Evolutionary conservation across 1,140 invertebrate genomes (phyloP).

Genomic region (Magallana ariakensis): DNA sequence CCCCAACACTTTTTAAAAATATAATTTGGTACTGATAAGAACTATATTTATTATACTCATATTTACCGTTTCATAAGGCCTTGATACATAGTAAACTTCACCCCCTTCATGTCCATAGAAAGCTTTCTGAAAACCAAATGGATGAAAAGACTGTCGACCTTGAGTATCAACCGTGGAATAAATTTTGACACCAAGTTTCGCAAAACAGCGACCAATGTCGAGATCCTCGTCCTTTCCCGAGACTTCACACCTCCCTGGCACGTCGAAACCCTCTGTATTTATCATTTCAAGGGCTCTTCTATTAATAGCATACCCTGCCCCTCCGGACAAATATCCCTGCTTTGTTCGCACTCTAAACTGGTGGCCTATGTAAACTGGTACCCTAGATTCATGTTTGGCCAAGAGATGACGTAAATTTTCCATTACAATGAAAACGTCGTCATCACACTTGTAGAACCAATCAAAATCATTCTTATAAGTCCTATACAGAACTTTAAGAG

Average conservation of each 20-base stretch:
- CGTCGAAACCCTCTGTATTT: slow-evolving; percentile 80
- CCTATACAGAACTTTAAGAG: slow-evolving; percentile 83
- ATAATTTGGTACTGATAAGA: too few relatives aligned
- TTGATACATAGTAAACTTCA: slow-evolving; percentile 4
- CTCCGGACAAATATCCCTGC: slow-evolving; percentile 72
- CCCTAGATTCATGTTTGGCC: slow-evolving; percentile 56
- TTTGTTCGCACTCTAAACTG: slow-evolving; percentile 68
- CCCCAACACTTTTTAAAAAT: too few relatives aligned
- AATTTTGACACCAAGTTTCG: slow-evolving; percentile 90
- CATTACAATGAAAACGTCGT: slow-evolving; percentile 89
- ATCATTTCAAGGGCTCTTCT: slow-evolving; percentile 57
- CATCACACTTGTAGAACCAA: slow-evolving; percentile 97
- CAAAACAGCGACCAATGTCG: slow-evolving; percentile 94
- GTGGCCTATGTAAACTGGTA: slow-evolving; percentile 72
- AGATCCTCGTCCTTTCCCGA: slow-evolving; percentile 93
- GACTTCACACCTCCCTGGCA: slow-evolving; percentile 80
- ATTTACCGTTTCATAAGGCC: slow-evolving; percentile 19
- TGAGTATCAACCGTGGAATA: slow-evolving; percentile 91
- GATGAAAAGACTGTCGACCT: slow-evolving; percentile 93
- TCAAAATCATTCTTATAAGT: slow-evolving; percentile 83
- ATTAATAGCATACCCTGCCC: slow-evolving; percentile 90
- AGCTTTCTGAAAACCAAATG: slow-evolving; percentile 82
- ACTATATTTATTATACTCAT: too few relatives aligned
- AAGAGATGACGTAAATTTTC: slow-evolving; percentile 79
- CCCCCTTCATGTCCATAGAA: background rate